phyloP scores from a whole-genome alignment of 2,888 invertebrate species.

The Heliothis peltigera region DNA sequence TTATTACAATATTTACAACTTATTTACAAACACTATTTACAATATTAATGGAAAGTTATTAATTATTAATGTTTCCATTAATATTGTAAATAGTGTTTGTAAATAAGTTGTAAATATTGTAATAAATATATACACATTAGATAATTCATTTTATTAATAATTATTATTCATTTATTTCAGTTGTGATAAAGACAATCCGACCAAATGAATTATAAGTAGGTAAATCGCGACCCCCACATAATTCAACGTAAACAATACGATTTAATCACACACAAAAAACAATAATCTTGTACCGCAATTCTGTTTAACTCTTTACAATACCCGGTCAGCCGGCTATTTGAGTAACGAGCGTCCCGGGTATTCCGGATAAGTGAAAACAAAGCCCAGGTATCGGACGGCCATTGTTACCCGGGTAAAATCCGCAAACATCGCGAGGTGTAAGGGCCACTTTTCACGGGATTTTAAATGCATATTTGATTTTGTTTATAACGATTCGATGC shows the following conservation, averaged over 20 bases:
- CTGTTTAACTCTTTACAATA: constrained; percentile 52
- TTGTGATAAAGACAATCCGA: too few species aligned
- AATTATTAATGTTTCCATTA: too few species aligned
- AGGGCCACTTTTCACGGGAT: constrained; percentile 53
- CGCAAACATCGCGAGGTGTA: constrained; percentile 68
- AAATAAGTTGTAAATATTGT: too few species aligned
- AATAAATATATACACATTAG: too few species aligned
- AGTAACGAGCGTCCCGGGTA: constrained; percentile 72
- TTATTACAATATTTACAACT: too few species aligned
- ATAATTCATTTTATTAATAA: background rate
- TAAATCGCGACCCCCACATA: background rate
- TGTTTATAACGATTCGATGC: constrained; percentile 38
- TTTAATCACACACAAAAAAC: constrained; percentile 30
- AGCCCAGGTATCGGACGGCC: constrained; percentile 72
- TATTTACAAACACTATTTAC: too few species aligned
- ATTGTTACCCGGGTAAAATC: constrained; percentile 78
- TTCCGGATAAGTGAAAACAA: constrained; percentile 79
- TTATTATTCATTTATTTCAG: too few species aligned
- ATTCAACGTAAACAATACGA: background rate
- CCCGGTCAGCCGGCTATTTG: constrained; percentile 63
- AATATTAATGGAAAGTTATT: too few species aligned
- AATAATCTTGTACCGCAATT: constrained; percentile 35
- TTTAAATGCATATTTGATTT: constrained; percentile 60
- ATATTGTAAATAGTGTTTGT: too few species aligned
- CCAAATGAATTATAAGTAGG: background rate